Evolutionary conservation across 2,797 vertebrate species (phyloP), one percentile per base, ranked within the genome.

Genomic region (Natrix natrix): DNA sequence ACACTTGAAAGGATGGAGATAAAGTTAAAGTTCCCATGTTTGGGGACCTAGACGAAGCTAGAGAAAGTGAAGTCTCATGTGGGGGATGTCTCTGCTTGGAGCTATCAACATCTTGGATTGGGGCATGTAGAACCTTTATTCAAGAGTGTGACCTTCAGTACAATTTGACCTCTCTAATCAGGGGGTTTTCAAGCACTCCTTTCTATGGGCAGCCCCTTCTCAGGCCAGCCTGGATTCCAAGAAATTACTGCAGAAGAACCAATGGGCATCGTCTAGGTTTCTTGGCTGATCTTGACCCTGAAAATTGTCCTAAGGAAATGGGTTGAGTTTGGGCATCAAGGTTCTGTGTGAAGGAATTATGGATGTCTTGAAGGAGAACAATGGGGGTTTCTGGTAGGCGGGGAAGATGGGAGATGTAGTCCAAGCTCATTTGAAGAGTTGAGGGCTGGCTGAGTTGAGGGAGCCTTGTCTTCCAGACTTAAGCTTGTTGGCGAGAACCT

Each of bases 331-430:
- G 74, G 74, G 3, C 74, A 20, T 22, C 32, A 37, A 8, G 11
- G 74, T 22, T 43, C 17, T 43, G 17, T 43, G 74, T 43, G 37
- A 43, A 78, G 37, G 74, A 22, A 43, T 43, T 22, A 43, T 4
- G 37, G 17, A 4, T 22, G 74, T 2, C 7, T 54, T n/a, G 16
- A 11, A 66, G 28, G 26, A 69, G 28, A n/a, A 57, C 3, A 24
- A 4, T 3, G 2, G 2, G 1, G 1, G 2, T 57, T 43, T 14
- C 13, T 16, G n/a, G 28, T 26, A 16, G 10, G 13, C 6, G 56
- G 32, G 55, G 28, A 56, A 56, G 56, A 32, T 32, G 87, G 87
- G 32, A 60, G 32, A 10, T 43, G 57, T 88, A 43, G 57, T 60
- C 32, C 24, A 60, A 88, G 59, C 37, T 24, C 57, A 60, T 16